Base-by-base conservation (phyloP, 1,140 invertebrate genomes). In the Lordiphosa clarofinis region DNA sequence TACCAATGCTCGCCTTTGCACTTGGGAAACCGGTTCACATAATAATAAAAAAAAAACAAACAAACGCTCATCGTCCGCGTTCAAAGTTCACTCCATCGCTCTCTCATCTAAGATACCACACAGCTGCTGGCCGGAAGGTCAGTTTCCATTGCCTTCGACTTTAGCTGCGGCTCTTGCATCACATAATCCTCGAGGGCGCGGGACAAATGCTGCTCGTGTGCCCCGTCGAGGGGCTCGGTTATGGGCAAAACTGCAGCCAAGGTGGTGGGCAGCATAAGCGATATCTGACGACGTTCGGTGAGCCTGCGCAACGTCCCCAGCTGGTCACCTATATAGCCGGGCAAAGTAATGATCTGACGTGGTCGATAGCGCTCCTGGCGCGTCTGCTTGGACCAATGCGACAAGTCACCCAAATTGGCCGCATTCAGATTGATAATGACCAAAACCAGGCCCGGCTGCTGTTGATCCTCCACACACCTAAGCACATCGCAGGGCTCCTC, bases 221-320 rank as follows among this genome's bases (percentile, higher is more conserved):
- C 96, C 24, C 97, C 97, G 12, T 96, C 95, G 28, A 95, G 98
- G 93, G 94, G 94, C 44, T 96, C 94, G 63, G 97, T 99, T 10
- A 91, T 99, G 11, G 97, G 99, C 67, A 98, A 21, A 10, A 52
- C 36, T n/a, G 36, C 15, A 9, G 49, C 21, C 15, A 52, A 13
- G 8, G 36, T 38, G 6, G 36, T 8, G 3, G 49, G 10, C 5
- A 9, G 4, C 4, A 33, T n/a, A 0, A 19, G 5, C 4, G 3
- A 3, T 3, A 31, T 0, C 37, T 12, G 33, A 11, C 19, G 49
- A 13, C 49, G 49, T 24, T 52, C 35, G 11, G 33, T 37, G 36
- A 52, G 11, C 3, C 12, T 10, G 9, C 15, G 13, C 6, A 52
- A 5, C 1, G 21, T 39, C 4, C 31, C 11, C n/a, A 52, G 5